Base-by-base conservation (phyloP, 2,113 vertebrate species). In the Corythornis cristatus region DNA sequence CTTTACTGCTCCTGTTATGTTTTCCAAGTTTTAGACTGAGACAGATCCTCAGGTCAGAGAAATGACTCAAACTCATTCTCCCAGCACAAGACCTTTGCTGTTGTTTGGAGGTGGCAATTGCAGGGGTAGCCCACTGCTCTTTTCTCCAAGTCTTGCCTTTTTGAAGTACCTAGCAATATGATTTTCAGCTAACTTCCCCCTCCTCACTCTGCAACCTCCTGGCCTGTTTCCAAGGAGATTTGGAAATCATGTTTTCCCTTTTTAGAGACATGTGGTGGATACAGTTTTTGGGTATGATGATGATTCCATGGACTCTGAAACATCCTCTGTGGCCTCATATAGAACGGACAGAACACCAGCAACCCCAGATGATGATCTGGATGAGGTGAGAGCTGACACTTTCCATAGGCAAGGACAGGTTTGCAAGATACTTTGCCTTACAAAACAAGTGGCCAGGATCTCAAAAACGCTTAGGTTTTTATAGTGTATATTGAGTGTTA, bases 231-330 rank as follows among this genome's bases (percentile, higher is more conserved):
- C 13, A 40, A 31, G 28, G 35, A 37, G 13, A 75, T 37, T 91
- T 76, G 73, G 58, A 95, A 94, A 90, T 48, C 8, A 16, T 93
- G 12, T 70, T 87, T 93, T 90, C 45, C 17, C 57, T 94, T 91
- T 84, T 28, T 54, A 99, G 99, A 98, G 99, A 80, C 99, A 98
- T 86, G 98, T 99, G 43, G 98, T 99, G 19, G 99, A 99, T 92
- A 98, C 99, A 8, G 98, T 98, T 93, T 99, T 99, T 91, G 99
- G 99, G 8, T 99, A 99, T 2, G 99, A 99, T 90, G 99, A 99
- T 95, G 99, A 99, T 96, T 99, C 99, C 3, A 98, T 99, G 99
- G 99, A 99, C 94, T 99, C 99, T 2, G 99, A 99, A 96, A 98
- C 98, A 6, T 99, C 99, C 21, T 99, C 99, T 7, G 98, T 99